A percentile compares a stretch with the other conserved stretches of the same genome.
Evolutionary conservation across 1,140 invertebrate genomes (phyloP).

Genomic region (Pantala flavescens): DNA sequence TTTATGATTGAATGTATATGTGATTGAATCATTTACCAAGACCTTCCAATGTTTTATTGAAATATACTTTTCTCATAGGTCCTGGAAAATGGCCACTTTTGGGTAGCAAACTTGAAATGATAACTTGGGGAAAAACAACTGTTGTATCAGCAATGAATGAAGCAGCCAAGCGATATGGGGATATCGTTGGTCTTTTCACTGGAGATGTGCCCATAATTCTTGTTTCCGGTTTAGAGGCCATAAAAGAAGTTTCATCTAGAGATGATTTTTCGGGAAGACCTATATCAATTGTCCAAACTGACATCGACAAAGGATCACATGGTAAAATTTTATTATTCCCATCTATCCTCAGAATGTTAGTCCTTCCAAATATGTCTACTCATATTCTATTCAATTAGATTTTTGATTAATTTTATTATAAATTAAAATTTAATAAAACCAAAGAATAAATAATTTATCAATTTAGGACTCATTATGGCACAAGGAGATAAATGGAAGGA

Average conservation of each 20-base stretch:
- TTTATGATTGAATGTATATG: no score
- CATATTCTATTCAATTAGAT: no score
- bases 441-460: no score
- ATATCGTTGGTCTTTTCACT: constrained; percentile 40
- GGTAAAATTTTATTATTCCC: neutral
- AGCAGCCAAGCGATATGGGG: constrained; percentile 30
- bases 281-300: constrained; percentile 25
- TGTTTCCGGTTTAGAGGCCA: constrained; percentile 42
- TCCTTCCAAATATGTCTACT: no score
- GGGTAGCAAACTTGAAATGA: neutral
- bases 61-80: neutral
- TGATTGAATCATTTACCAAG: no score
- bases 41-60: no score
- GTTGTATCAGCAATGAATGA: neutral
- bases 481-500: constrained; percentile 56
- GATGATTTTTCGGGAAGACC: constrained; percentile 17
- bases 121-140: neutral
- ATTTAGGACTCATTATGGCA: constrained; percentile 24
- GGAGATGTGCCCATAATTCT: constrained; percentile 47
- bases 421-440: no score
- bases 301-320: neutral
- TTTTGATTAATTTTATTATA: no score
- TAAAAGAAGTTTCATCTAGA: neutral
- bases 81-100: neutral
- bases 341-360: no score